Base-by-base conservation (phyloP, 2,888 invertebrate species). In the Amphiduros pacificus region DNA sequence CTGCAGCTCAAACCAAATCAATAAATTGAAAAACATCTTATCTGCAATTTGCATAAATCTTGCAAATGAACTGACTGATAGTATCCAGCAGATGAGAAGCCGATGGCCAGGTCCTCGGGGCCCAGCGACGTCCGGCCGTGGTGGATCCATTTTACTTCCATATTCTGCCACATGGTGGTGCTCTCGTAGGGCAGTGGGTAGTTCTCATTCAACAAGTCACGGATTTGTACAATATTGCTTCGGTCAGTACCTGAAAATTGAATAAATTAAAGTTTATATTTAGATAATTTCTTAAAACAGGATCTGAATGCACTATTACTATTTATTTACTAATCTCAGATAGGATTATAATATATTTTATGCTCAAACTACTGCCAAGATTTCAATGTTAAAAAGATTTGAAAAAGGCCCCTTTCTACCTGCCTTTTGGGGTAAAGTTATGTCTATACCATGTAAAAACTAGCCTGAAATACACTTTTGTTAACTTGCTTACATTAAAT, bases 51-150 rank as follows among this genome's bases (percentile, higher is more conserved):
- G n/a, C n/a, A n/a, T n/a, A n/a, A n/a, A n/a, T n/a, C n/a, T n/a
- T n/a, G n/a, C n/a, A n/a, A n/a, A n/a, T n/a, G 24, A 3, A 65
- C 66, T 44, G 67, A 81, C 77, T 70, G 71, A 62, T 77, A 81
- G 63, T 80, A 81, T 20, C 80, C 79, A 41, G 78, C 68, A 4
- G 80, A 77, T n/a, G 80, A 75, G 66, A 80, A 68, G 55, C 72
- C 69, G 3, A 80, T 62, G 4, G 80, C 80, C 14, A 80, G 67
- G 61, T 80, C 77, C 58, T 74, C 67, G 4, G 73, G 36, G 1
- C 66, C 66, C 14, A 75, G 63, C 26, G 65, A 64, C 1, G 56
- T 72, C 36, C 70, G 71, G 1, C 71, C 73, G 55, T 74, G 73
- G 59, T 72, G 68, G 20, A 75, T 76, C 80, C 78, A 80, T 40